These are phyloP conservation scores for Macrosoma leucophasiata DNA, from an alignment of 2,888 invertebrate species.

Conservation along the genomic window DNA sequence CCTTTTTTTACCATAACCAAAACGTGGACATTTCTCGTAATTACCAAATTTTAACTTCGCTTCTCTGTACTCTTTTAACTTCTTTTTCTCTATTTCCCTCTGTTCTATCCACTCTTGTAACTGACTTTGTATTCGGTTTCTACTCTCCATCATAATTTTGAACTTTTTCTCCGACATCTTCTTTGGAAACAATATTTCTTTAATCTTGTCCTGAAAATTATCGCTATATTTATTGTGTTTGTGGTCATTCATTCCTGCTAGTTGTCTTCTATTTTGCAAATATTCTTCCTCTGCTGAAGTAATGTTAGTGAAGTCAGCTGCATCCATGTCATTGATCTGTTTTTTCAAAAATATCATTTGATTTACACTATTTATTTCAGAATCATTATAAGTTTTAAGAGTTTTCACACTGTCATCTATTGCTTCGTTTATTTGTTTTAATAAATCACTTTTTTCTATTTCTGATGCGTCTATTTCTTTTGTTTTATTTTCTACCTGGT, in stretches of 20 bases:
- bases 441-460: constrained; percentile 33
- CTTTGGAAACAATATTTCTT: constrained; percentile 1
- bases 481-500: no score
- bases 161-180: constrained; percentile 18
- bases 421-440: constrained; percentile 35
- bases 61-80: constrained; percentile 25
- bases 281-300: no score
- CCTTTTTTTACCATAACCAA: constrained; percentile 20
- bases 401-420: constrained; percentile 38
- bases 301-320: no score
- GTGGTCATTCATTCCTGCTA: no score
- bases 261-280: constrained; percentile 12
- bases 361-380: constrained; percentile 31
- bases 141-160: constrained; percentile 19
- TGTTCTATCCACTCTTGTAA: constrained; percentile 36
- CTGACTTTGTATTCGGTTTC: constrained; percentile 29
- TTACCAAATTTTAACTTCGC: no score
- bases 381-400: constrained; percentile 33
- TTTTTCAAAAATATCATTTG: constrained; percentile 37
- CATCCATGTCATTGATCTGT: constrained; percentile 33
- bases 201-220: constrained; percentile 35
- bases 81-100: constrained; percentile 31
- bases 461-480: constrained; percentile 33
- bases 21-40: constrained; percentile 26
- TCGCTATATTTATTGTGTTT: constrained; percentile 40